Evolutionary conservation across 2,797 vertebrate genomes (phyloP).

Genomic region (Typhlichthys eigenmanni): DNA sequence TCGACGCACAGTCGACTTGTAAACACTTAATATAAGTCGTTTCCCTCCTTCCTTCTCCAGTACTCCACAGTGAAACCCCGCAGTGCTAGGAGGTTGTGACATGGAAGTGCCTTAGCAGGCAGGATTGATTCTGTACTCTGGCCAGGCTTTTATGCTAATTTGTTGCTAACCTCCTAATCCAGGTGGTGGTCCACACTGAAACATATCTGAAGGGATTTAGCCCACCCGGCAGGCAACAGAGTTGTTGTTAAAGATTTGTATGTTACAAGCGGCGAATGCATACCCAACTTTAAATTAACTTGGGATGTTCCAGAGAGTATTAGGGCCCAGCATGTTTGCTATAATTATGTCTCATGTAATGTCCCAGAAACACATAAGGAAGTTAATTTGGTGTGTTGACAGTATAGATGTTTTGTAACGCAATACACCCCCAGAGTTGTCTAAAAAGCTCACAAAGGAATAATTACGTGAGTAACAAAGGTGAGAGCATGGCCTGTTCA

Average conservation of each 20-base stretch:
- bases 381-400: no score
- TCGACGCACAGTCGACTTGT: no score
- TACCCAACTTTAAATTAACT: background rate
- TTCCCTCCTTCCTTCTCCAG: background rate
- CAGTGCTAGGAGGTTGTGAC: constrained; percentile 35
- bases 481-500: background rate
- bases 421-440: no score
- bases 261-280: constrained; percentile 32
- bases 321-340: no score
- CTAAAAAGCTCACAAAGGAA: background rate
- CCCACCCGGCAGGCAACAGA: constrained; percentile 29
- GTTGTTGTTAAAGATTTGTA: constrained; percentile 41
- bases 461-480: background rate
- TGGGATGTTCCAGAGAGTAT: no score
- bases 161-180: constrained; percentile 67
- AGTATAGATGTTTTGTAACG: no score
- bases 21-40: no score
- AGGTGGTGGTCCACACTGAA: constrained; percentile 49
- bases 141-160: constrained; percentile 69
- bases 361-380: no score
- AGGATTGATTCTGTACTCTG: constrained; percentile 55
- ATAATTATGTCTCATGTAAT: no score
- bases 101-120: constrained; percentile 48
- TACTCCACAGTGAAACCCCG: background rate
- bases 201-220: constrained; percentile 47